Base-by-base conservation (phyloP, 2,888 invertebrate genomes). In the Microplitis manilae region DNA sequence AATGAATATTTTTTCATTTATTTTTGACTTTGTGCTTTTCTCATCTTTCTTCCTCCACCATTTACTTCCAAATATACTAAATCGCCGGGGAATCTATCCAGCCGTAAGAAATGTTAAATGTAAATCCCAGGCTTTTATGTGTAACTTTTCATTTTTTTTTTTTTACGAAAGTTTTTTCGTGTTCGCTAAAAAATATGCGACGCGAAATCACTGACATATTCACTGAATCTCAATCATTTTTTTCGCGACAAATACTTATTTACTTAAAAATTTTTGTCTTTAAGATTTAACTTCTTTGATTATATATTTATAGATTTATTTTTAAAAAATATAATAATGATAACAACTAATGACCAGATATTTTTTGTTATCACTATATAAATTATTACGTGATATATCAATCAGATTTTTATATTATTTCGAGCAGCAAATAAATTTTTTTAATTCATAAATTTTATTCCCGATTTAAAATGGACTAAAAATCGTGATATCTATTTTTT, bases 11-110 rank as follows among this genome's bases (percentile, higher is more conserved):
- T 75, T 8, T 70, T 60, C 9, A 80, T 79, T 77, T 72, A 68
- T 79, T 75, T 77, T 72, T 75, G 79, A 81, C 79, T 81, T 81
- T 50, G 20, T 30, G n/a, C 40, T 68, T 59, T 30, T 73, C 61
- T 30, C 15, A 13, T 59, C 15, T 40, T 60, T 15, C 39, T 39
- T 20, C 38, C 67, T 15, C 7, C 60, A n/a, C 62, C 62, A 13
- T 17, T 59, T 70, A 61, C 39, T 50, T 65, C n/a, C 15, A 9
- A 62, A 40, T 38, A 20, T 20, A 70, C 60, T 77, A 73, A 77
- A 77, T 77, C 60, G 73, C 9, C 17, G 60, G 62, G 60, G 40
- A 74, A 74, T 73, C 70, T 65, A 17, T 30, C 69, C 6, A 50
- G 60, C 60, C 39, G 60, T 64, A 40, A 65, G 65, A 73, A 77